A percentile compares a stretch with the other conserved stretches of the same genome.
Evolutionary conservation across 2,113 vertebrate species (phyloP).

Genomic region (Trichomycterus rosablanca): DNA sequence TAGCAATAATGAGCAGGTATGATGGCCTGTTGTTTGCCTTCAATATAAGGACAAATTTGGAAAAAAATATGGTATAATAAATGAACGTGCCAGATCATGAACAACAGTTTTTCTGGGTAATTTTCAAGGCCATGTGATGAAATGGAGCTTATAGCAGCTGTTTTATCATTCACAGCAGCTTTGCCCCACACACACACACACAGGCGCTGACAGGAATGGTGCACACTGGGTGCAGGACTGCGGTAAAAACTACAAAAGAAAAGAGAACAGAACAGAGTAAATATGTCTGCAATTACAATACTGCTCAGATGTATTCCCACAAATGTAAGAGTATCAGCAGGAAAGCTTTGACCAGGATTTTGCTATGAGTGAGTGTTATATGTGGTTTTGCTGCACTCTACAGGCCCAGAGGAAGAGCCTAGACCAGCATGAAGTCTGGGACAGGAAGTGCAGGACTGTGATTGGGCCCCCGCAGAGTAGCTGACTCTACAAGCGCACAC

Average conservation of each 20-base stretch:
- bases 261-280: not conserved
- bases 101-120: slow-evolving; percentile 53
- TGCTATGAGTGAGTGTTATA: slow-evolving; percentile 9
- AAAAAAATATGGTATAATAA: slow-evolving; percentile 39
- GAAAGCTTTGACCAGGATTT: not conserved
- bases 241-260: slow-evolving; percentile 3
- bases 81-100: slow-evolving; percentile 45
- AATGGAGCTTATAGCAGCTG: slow-evolving; percentile 61
- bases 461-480: slow-evolving; percentile 55
- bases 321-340: slow-evolving; percentile 16
- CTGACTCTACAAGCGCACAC: slow-evolving; percentile 56
- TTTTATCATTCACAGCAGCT: slow-evolving; percentile 24
- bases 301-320: slow-evolving; percentile 25
- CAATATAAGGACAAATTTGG: slow-evolving; percentile 36
- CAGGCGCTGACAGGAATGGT: not conserved
- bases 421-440: slow-evolving; percentile 45
- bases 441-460: slow-evolving; percentile 60
- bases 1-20: slow-evolving; percentile 32
- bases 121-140: slow-evolving; percentile 57
- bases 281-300: slow-evolving; percentile 22
- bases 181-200: slow-evolving; percentile 9
- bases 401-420: slow-evolving; percentile 56
- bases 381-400: slow-evolving; percentile 30
- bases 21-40: slow-evolving; percentile 33
- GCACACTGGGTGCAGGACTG: slow-evolving; percentile 7